Evolutionary conservation across 2,113 vertebrate species (phyloP), one percentile per base, ranked within the genome.

Genomic region (Hymenochirus boettgeri): DNA sequence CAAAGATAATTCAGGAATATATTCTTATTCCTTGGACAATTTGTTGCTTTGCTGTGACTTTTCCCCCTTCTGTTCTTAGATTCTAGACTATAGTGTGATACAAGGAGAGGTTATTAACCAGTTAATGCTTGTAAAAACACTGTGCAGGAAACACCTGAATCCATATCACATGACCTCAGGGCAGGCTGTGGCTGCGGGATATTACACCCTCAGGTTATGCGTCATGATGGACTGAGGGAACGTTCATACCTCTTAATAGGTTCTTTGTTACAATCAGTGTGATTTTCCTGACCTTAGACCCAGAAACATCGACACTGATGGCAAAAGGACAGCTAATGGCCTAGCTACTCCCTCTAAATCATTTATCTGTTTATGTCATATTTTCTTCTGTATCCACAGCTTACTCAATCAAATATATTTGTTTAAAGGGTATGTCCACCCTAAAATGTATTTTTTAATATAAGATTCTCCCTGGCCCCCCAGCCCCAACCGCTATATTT

Each of bases 131-230:
- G 63, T 23, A 17, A 58, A 48, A 57, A 55, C 18, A 58, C 29
- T 66, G 23, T n/a, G 24, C 54, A 67, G 56, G 56, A 59, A 67
- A 67, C 65, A 67, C 65, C 65, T 59, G 56, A 47, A 39, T 23
- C 9, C 56, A 51, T 67, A 67, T 67, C 56, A 31, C 31, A 23
- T 52, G 64, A 66, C 64, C 65, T 18, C 19, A 42, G 50, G 52
- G 35, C 52, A 55, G 42, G n/a, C 62, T 29, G 35, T 24, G 24
- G 42, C 51, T 55, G 52, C 22, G 37, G 33, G 51, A 55, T 45
- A 31, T 19, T 63, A 15, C 37, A 18, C 23, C 8, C 23, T 39
- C 18, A 19, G 23, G 22, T 18, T 21, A 7, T 17, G n/a, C 48
- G 8, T 13, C 26, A 22, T 17, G 21, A 57, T 24, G 15, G 31